phyloP scores from a whole-genome alignment of 2,797 vertebrate species.

The Smutsia gigantea region DNA sequence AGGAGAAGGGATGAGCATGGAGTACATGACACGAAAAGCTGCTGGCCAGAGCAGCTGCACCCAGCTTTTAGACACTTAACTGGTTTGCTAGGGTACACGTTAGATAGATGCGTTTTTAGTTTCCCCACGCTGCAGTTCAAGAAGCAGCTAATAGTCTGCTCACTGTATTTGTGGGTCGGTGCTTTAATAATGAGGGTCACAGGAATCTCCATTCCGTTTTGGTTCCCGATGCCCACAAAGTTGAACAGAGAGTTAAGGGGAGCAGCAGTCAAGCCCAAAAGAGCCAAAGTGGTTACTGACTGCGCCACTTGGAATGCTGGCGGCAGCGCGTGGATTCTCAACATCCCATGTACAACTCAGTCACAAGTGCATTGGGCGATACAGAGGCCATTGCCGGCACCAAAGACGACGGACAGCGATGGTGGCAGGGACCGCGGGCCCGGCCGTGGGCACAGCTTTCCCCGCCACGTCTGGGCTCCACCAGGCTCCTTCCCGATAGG shows the following conservation, averaged over 20 bases:
- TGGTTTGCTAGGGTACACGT: too few species aligned
- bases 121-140: too few species aligned
- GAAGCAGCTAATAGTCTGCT: too few species aligned
- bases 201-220: conserved; percentile 89
- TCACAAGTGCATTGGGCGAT: conserved; percentile 55
- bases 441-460: conserved; percentile 38
- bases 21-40: too few species aligned
- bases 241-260: neutral
- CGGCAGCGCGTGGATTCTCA: neutral
- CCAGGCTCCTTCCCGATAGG: conserved; percentile 27
- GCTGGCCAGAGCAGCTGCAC: too few species aligned
- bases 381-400: conserved; percentile 69
- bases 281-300: neutral
- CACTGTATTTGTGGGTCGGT: too few species aligned
- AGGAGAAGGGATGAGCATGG: too few species aligned
- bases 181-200: too few species aligned
- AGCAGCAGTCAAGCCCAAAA: neutral
- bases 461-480: conserved; percentile 34
- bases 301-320: neutral
- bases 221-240: conserved; percentile 88
- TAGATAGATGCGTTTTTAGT: too few species aligned
- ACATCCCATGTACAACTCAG: conserved; percentile 40
- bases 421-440: too few species aligned
- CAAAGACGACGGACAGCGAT: conserved; percentile 51
- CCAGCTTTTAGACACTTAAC: too few species aligned